Percentiles rank a stretch among this genome's conserved stretches.
Evolutionary conservation across 2,797 vertebrate genomes (phyloP).

Genomic region (Argentina silus): DNA sequence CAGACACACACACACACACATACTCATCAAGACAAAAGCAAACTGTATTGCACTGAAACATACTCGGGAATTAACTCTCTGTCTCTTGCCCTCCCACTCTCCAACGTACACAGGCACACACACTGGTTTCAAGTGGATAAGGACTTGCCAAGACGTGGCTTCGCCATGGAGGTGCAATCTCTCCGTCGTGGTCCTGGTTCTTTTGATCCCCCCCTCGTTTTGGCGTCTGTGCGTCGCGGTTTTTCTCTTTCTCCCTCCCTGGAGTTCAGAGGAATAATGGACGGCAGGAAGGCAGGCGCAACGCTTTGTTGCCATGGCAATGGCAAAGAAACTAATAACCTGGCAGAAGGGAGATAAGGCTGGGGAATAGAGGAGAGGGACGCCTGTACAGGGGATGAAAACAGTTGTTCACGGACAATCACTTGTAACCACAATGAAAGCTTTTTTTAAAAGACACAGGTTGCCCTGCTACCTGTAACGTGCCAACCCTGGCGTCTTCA

Average conservation of each 20-base stretch:
- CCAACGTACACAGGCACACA: conserved; percentile 18
- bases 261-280: conserved; percentile 70
- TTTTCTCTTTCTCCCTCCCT: conserved; percentile 17
- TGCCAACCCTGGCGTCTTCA: background rate
- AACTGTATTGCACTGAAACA: background rate
- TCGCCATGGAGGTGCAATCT: conserved; percentile 30
- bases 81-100: background rate
- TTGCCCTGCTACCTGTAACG: background rate
- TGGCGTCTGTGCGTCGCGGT: conserved; percentile 7
- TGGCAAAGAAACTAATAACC: conserved; percentile 79
- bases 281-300: conserved; percentile 57
- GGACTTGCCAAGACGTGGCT: conserved; percentile 21
- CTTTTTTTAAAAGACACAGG: background rate
- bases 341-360: conserved; percentile 72
- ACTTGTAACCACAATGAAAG: conserved; percentile 54
- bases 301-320: conserved; percentile 79
- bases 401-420: conserved; percentile 48
- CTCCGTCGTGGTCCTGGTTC: conserved; percentile 45
- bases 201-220: conserved; percentile 53
- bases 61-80: background rate
- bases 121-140: conserved; percentile 51
- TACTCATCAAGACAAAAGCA: background rate
- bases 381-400: conserved; percentile 49
- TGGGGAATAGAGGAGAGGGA: conserved; percentile 34
- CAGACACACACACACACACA: background rate